These are phyloP conservation scores for Gallinago paraguaiae DNA, from an alignment of 2,113 vertebrate genomes.

Conservation along the genomic window DNA sequence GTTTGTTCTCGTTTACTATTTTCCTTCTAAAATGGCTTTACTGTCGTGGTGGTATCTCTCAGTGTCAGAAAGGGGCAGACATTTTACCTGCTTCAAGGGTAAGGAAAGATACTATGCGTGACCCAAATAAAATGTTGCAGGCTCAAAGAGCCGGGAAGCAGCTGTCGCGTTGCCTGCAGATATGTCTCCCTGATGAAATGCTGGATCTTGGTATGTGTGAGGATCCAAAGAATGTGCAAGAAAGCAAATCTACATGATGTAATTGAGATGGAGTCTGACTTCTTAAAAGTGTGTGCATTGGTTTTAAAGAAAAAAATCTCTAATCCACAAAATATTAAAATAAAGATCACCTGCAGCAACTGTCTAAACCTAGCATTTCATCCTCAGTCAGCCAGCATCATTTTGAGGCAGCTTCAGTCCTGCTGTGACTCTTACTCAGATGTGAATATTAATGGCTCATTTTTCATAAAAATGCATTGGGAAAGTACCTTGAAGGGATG, in stretches of 20 bases:
- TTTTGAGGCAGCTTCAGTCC: neutral
- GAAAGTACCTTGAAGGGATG: neutral
- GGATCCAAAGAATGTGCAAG: constrained; percentile 23
- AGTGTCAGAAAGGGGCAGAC: neutral
- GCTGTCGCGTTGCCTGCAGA: constrained; percentile 52
- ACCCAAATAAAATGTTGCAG: constrained; percentile 43
- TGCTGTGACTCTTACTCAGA: neutral
- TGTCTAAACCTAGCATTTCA: neutral
- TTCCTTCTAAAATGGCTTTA: neutral
- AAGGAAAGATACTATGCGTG: neutral
- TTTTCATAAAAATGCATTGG: neutral
- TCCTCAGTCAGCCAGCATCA: neutral
- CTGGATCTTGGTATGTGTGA: neutral
- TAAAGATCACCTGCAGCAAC: neutral
- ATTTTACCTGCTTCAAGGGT: constrained; percentile 49
- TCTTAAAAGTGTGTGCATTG: neutral
- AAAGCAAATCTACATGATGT: neutral
- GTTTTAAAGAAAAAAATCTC: neutral
- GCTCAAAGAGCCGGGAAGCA: constrained; percentile 30
- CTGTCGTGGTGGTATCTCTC: neutral
- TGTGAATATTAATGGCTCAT: neutral
- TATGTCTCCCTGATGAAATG: constrained; percentile 20
- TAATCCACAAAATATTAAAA: neutral
- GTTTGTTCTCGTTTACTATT: neutral
- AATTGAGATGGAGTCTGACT: neutral